phyloP scores from a whole-genome alignment of 2,797 vertebrate genomes.

The Streptopelia turtur region DNA sequence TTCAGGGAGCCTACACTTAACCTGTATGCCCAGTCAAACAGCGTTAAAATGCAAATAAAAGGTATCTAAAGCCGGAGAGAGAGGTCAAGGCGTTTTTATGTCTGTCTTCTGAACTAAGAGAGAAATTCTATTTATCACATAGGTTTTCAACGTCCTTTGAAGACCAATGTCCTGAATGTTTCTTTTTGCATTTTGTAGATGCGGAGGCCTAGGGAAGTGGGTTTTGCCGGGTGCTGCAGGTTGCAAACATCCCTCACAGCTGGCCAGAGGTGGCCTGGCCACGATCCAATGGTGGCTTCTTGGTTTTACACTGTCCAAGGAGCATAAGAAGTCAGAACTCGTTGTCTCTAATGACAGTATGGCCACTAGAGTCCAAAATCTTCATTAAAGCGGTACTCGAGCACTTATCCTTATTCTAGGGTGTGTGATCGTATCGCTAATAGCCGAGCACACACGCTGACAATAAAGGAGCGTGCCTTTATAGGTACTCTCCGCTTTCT shows the following conservation, averaged over 20 bases:
- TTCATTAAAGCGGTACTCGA: background rate
- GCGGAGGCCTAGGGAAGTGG: background rate
- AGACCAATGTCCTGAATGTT: background rate
- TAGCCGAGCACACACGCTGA: background rate
- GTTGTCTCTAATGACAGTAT: background rate
- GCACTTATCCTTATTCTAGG: background rate
- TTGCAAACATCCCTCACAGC: background rate
- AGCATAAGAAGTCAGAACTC: background rate
- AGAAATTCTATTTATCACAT: background rate
- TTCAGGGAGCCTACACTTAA: constrained; percentile 6
- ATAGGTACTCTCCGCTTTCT: background rate
- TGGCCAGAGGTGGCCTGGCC: background rate
- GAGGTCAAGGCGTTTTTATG: background rate
- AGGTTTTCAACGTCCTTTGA: background rate
- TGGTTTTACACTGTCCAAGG: background rate
- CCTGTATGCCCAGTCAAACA: background rate
- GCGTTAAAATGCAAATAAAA: constrained; percentile 29
- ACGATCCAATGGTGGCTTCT: background rate
- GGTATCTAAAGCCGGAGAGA: background rate
- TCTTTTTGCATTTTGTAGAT: background rate
- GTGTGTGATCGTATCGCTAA: background rate
- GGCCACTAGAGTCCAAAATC: background rate
- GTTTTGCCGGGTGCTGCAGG: background rate
- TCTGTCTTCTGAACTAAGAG: background rate
- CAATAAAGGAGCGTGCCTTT: background rate